phyloP scores from a whole-genome alignment of 2,113 vertebrate genomes.

The Oncorhynchus nerka region DNA sequence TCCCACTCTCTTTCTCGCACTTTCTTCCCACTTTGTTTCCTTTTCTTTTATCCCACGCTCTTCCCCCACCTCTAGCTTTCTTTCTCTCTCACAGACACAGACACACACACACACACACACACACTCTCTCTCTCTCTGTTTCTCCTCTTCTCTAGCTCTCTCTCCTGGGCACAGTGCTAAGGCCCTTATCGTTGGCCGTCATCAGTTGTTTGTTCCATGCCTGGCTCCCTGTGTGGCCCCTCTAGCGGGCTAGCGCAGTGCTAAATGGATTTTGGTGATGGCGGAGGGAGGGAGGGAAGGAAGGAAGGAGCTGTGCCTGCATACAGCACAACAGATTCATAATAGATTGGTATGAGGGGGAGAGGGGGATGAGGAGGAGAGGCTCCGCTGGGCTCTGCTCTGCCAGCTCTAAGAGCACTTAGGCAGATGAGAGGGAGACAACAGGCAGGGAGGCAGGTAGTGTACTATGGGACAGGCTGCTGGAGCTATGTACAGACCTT shows the following conservation, averaged over 20 bases:
- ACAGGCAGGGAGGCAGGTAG: conserved; percentile 10
- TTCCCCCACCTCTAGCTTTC: not conserved
- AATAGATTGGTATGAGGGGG: conserved; percentile 58
- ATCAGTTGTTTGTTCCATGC: conserved; percentile 13
- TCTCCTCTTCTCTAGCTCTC: conserved; percentile 3
- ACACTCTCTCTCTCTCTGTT: not conserved
- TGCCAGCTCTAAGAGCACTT: conserved; percentile 62
- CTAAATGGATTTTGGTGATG: conserved; percentile 63
- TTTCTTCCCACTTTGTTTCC: conserved; percentile 29
- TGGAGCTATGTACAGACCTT: conserved; percentile 13
- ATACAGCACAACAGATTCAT: conserved; percentile 66
- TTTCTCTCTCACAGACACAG: conserved; percentile 5
- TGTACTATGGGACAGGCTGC: conserved; percentile 1
- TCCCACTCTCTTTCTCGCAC: conserved; percentile 19
- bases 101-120: not conserved
- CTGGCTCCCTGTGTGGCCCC: conserved; percentile 27
- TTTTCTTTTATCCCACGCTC: conserved; percentile 37
- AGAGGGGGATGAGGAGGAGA: conserved; percentile 44
- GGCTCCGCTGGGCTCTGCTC: conserved; percentile 23
- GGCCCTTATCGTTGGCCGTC: conserved; percentile 31
- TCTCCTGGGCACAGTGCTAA: conserved; percentile 7
- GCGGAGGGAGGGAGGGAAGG: conserved; percentile 19
- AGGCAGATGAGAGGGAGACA: conserved; percentile 60
- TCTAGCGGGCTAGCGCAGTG: conserved; percentile 29
- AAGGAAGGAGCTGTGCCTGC: conserved; percentile 53